phyloP scores from a whole-genome alignment of 2,888 invertebrate genomes.

The Tigriopus californicus region DNA sequence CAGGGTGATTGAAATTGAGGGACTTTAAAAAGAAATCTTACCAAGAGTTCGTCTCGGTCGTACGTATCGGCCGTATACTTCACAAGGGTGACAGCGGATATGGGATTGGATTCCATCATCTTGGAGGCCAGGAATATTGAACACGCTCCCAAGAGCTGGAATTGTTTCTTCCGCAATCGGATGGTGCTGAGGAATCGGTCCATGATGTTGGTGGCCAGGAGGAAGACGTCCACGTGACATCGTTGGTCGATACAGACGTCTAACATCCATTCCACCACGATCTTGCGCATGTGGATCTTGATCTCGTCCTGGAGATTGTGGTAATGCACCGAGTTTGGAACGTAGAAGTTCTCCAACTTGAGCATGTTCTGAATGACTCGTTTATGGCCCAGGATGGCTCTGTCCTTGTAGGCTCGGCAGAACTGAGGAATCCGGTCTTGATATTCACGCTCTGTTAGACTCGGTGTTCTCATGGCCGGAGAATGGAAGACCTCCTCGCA shows the following conservation, averaged over 20 bases:
- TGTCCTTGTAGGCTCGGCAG: constrained; percentile 18
- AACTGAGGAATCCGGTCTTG: background rate
- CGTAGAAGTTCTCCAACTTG: constrained; percentile 27
- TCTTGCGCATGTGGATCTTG: constrained; percentile 30
- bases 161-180: constrained; percentile 27
- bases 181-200: constrained; percentile 32
- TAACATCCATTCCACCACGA: constrained; percentile 31
- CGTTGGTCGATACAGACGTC: constrained; percentile 33
- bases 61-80: constrained; percentile 7
- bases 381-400: constrained; percentile 18
- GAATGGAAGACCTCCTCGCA: background rate
- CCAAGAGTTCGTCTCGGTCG: constrained; percentile 6
- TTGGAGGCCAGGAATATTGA: constrained; percentile 5
- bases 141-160: constrained; percentile 24
- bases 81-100: background rate
- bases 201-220: constrained; percentile 32
- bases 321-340: constrained; percentile 20
- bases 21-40: background rate
- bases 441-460: background rate
- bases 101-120: constrained; percentile 2
- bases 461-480: no score
- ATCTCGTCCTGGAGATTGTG: constrained; percentile 30
- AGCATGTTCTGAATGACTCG: constrained; percentile 23
- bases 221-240: constrained; percentile 32
- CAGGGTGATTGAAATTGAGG: background rate